phyloP scores from a whole-genome alignment of 2,797 vertebrate genomes.

The Cygnus olor region DNA sequence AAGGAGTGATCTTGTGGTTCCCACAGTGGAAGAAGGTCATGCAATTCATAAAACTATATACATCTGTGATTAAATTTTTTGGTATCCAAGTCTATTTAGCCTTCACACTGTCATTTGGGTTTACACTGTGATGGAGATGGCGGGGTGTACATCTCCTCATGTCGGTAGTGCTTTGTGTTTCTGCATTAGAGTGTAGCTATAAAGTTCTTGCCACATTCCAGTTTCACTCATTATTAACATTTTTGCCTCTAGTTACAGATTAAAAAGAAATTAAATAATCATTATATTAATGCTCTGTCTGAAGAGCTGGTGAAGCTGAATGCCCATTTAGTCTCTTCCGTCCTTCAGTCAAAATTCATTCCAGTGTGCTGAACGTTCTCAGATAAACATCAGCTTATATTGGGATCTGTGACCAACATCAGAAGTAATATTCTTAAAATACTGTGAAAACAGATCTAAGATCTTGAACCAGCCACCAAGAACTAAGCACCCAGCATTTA shows the following conservation, averaged over 20 bases:
- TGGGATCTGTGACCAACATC: background rate
- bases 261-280: background rate
- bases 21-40: background rate
- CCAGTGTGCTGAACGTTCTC: background rate
- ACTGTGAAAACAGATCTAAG: background rate
- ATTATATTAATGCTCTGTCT: background rate
- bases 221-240: background rate
- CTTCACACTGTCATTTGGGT: background rate
- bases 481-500: background rate
- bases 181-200: background rate
- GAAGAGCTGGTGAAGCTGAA: background rate
- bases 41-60: background rate
- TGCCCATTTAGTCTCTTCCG: background rate
- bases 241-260: background rate
- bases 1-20: background rate
- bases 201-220: background rate
- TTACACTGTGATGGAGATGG: background rate
- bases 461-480: background rate
- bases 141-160: background rate
- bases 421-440: background rate
- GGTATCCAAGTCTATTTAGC: background rate
- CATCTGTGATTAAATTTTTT: background rate
- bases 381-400: background rate
- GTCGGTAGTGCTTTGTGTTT: background rate
- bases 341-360: conserved; percentile 17